Evolutionary conservation across 2,888 invertebrate species (phyloP), one percentile per base, ranked within the genome.

Genomic region (Acanthosepion lycidas): DNA sequence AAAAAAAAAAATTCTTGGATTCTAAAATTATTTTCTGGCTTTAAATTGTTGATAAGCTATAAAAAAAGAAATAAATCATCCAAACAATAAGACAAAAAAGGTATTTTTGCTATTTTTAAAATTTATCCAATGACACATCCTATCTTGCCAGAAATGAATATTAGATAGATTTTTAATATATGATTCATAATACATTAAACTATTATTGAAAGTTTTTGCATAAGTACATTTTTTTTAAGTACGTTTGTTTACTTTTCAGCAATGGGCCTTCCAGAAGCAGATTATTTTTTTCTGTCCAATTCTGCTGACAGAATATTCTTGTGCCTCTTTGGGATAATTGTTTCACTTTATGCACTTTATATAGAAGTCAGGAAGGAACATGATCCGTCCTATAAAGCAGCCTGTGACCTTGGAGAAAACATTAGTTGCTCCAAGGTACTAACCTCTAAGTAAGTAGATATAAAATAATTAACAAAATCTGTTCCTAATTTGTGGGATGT

Each of bases 401-500:
- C 98, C 97, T 99, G 99, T 97, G 99, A 99, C 97, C 98, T 99
- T 95, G 98, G 98, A 95, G 98, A 98, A 96, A 98, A 98, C 95
- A 98, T 99, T 95, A 99, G 98, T 97, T 99, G 99, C 97, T 98
- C 98, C 0, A 98, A 98, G 96, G 99, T 98, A 0, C 98, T 99
- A 96, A 98, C 98, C 95, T 99, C 99, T 3, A 97, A 98, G 99
- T 99, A 98, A 94, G 95, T 95, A 55, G 12, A 78, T 78, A 15
- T n/a, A 78, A n/a, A 9, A 78, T n/a, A 78, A 78, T 78, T n/a
- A 78, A 12, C 12, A n/a, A 78, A 59, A 59, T 59, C 1, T n/a
- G 2, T 78, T 78, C n/a, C 12, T 78, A 28, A 5, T 42, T 42
- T 42, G 42, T 42, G 2, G 42, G 42, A 42, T 42, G 42, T 3